These are phyloP conservation scores for Otus sunia DNA, from an alignment of 2,113 vertebrate species.

Conservation along the genomic window DNA sequence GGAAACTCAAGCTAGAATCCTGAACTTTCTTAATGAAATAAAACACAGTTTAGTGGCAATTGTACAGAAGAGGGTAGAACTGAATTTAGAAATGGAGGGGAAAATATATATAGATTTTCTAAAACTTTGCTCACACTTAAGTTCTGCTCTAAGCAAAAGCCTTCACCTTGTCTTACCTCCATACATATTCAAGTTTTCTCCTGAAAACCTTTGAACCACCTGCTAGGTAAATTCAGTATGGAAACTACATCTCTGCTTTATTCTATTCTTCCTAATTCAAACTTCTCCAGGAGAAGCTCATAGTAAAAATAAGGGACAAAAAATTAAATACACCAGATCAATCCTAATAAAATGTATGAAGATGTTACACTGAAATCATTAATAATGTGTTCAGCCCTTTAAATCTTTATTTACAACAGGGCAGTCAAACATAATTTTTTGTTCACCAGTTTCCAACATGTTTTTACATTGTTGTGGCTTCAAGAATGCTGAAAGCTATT, in stretches of 20 bases:
- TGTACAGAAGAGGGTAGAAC: background rate
- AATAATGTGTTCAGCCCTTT: background rate
- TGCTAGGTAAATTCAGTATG: background rate
- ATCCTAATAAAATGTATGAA: background rate
- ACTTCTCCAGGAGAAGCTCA: background rate
- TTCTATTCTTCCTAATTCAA: background rate
- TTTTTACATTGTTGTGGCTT: background rate
- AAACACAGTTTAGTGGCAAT: background rate
- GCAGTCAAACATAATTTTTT: background rate
- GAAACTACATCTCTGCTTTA: background rate
- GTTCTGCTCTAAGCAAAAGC: background rate
- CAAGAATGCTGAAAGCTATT: slow-evolving; percentile 5
- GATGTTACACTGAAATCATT: background rate
- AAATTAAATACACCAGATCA: background rate
- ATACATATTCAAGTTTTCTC: background rate
- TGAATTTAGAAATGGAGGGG: background rate
- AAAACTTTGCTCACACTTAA: background rate
- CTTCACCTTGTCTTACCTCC: background rate
- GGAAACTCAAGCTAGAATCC: background rate
- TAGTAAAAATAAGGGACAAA: background rate
- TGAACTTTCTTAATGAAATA: background rate
- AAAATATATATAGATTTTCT: background rate
- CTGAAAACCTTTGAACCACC: background rate
- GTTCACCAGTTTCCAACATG: background rate
- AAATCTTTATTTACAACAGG: background rate